A percentile compares a stretch with the other conserved stretches of the same genome.
These are phyloP conservation scores for Catostylus mosaicus DNA, from an alignment of 30 jellyfish, hydroid and myxozoan species.

Conservation along the genomic window DNA sequence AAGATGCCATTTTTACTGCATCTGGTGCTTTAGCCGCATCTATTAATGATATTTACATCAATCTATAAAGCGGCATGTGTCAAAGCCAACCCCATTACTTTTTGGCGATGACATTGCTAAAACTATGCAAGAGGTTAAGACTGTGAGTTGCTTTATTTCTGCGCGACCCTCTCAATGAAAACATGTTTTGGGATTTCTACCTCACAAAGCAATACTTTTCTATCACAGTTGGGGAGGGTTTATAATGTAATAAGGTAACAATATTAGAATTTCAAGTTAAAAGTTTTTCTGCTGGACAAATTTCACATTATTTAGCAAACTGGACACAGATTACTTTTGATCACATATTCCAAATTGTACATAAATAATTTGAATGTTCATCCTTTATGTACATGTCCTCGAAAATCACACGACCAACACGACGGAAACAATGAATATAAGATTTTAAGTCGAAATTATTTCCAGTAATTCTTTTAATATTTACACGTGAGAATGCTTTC, in stretches of 20 bases:
- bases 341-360: neutral
- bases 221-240: conserved; percentile 59
- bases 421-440: too few species aligned
- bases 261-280: neutral
- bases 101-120: conserved; percentile 43
- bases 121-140: conserved; percentile 16
- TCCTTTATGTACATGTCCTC: too few species aligned
- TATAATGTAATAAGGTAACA: neutral
- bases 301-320: neutral
- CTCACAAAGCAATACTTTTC: conserved; percentile 15
- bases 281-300: conserved; percentile 31
- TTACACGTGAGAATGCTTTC: too few species aligned
- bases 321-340: conserved; percentile 19
- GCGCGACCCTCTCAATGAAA: neutral
- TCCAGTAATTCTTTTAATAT: too few species aligned
- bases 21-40: conserved; percentile 24
- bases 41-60: conserved; percentile 4
- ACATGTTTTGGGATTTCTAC: neutral
- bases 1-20: conserved; percentile 25
- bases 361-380: neutral
- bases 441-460: too few species aligned
- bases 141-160: neutral
- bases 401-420: too few species aligned
- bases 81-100: conserved; percentile 8
- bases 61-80: conserved; percentile 19